These are phyloP conservation scores for Melanotaenia pygmaea DNA, from an alignment of 2,797 vertebrate genomes.

Conservation along the genomic window DNA sequence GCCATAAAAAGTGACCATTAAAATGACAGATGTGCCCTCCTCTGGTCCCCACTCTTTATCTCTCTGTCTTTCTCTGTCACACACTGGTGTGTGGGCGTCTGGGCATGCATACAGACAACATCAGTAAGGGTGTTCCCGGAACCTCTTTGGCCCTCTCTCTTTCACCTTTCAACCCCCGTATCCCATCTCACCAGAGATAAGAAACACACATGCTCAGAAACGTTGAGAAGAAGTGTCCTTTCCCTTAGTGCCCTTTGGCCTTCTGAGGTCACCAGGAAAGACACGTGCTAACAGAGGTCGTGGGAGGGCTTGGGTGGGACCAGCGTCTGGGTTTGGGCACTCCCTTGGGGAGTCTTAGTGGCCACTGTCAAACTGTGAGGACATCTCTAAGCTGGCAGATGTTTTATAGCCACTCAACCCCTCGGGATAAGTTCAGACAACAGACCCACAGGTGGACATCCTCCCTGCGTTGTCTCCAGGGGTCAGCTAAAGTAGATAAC, in stretches of 20 bases:
- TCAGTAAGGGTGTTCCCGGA: constrained; percentile 42
- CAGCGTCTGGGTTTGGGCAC: constrained; percentile 49
- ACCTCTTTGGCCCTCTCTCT: constrained; percentile 19
- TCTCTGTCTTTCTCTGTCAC: constrained; percentile 26
- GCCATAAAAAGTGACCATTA: constrained; percentile 78
- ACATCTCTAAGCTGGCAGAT: constrained; percentile 56
- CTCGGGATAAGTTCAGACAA: constrained; percentile 50
- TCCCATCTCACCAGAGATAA: constrained; percentile 30
- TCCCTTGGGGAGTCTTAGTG: constrained; percentile 45
- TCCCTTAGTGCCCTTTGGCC: constrained; percentile 60
- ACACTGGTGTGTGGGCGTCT: constrained; percentile 47
- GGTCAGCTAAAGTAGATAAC: constrained; percentile 8
- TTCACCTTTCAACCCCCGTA: constrained; percentile 31
- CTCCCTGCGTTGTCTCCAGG: constrained; percentile 19
- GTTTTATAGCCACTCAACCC: constrained; percentile 42
- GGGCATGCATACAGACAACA: constrained; percentile 36
- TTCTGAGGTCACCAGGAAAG: constrained; percentile 58
- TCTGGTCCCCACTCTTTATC: constrained; percentile 20
- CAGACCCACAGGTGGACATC: constrained; percentile 49
- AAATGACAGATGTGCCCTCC: constrained; percentile 68
- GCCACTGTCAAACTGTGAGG: constrained; percentile 51
- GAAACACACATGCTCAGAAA: constrained; percentile 39
- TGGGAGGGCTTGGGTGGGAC: constrained; percentile 57
- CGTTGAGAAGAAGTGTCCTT: constrained; percentile 57
- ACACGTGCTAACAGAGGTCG: constrained; percentile 70